Evolutionary conservation across 2,113 vertebrate species (phyloP).

Genomic region (Paracanthobrama guichenoti): DNA sequence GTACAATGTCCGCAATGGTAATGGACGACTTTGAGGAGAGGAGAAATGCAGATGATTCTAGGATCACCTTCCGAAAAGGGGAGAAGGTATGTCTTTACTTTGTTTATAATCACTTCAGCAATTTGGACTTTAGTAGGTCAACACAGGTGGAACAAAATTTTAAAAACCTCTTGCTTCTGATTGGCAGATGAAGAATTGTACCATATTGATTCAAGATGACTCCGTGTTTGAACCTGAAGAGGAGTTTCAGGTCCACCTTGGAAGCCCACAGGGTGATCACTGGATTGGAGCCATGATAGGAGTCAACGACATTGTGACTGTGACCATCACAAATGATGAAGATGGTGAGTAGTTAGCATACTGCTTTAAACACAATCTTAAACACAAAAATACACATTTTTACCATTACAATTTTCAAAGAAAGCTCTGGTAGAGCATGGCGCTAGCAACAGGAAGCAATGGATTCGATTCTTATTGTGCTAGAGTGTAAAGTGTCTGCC

Average conservation of each 20-base stretch:
- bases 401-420: not conserved
- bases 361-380: not conserved
- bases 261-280: constrained; percentile 88
- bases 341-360: constrained; percentile 78
- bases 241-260: constrained; percentile 87
- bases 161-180: not conserved
- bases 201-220: constrained; percentile 85
- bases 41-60: constrained; percentile 84
- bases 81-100: constrained; percentile 79
- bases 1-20: constrained; percentile 83
- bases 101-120: not conserved
- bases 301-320: constrained; percentile 75
- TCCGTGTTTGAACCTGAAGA: constrained; percentile 95
- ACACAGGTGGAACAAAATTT: not conserved
- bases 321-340: constrained; percentile 93
- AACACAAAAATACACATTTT: not conserved
- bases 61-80: constrained; percentile 88
- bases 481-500: not conserved
- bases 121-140: not conserved
- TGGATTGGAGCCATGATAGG: constrained; percentile 95
- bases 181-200: constrained; percentile 91
- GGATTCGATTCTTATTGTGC: not conserved
- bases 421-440: not conserved
- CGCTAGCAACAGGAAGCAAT: not conserved
- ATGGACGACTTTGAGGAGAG: constrained; percentile 91